Conservation (phyloP, 2,888 invertebrate genomes). For the Calliopum simillimum region DNA sequence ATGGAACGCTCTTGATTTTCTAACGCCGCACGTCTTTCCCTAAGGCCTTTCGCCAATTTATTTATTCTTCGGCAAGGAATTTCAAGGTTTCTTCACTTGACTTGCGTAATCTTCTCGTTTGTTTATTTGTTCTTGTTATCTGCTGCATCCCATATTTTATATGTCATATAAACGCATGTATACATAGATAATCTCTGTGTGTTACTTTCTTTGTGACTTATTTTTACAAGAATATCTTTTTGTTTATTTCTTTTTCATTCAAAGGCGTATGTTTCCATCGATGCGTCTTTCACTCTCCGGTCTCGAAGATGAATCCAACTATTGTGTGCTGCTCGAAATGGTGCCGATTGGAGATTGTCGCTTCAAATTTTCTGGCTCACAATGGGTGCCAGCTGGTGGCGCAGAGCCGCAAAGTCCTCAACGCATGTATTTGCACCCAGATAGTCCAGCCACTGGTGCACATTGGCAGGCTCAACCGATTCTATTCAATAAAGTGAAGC, state of each 20-base stretch:
- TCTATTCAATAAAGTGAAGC: conserved; percentile 84
- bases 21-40: too few species aligned
- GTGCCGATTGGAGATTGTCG: conserved; percentile 81
- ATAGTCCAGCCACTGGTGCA: conserved; percentile 86
- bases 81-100: conserved; percentile 22
- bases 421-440: conserved; percentile 85
- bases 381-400: conserved; percentile 89
- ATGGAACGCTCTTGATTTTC: conserved; percentile 51
- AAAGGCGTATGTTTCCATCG: conserved; percentile 93
- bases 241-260: conserved; percentile 26
- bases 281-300: conserved; percentile 81
- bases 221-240: conserved; percentile 21
- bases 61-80: conserved; percentile 6
- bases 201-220: background rate
- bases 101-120: conserved; percentile 19
- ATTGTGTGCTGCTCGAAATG: conserved; percentile 86
- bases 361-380: conserved; percentile 84
- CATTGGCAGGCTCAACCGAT: conserved; percentile 89
- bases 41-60: too few species aligned
- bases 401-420: conserved; percentile 85
- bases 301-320: conserved; percentile 83
- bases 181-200: background rate
- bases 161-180: background rate
- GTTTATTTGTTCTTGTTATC: background rate
- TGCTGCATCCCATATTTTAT: background rate